Evolutionary conservation across 2,888 invertebrate species (phyloP).

Genomic region (Rhagonycha lutea): DNA sequence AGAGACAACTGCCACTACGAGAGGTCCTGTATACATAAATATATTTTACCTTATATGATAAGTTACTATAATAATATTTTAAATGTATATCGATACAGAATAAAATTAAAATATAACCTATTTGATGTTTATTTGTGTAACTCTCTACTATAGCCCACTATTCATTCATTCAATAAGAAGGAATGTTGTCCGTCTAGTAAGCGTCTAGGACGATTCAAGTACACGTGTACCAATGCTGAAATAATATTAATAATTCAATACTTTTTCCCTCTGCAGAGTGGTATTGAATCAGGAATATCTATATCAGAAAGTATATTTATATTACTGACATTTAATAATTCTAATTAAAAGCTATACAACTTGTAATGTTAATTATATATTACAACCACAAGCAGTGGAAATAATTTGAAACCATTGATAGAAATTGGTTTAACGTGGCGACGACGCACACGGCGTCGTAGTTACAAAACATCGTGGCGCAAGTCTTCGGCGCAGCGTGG

Average conservation of each 20-base stretch:
- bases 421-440: background rate
- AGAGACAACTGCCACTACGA: no score
- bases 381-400: background rate
- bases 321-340: background rate
- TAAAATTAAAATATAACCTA: no score
- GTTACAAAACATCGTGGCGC: conserved; percentile 15
- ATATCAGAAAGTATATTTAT: background rate
- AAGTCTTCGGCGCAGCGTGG: conserved; percentile 22
- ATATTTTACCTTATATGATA: no score
- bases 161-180: background rate
- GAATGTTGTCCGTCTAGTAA: background rate
- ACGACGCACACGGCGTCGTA: conserved; percentile 9
- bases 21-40: no score
- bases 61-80: no score
- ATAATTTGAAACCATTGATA: background rate
- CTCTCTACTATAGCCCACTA: no score
- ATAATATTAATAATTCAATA: background rate
- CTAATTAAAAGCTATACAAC: background rate
- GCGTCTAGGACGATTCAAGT: background rate
- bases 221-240: background rate
- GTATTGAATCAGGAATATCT: background rate
- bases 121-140: no score
- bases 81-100: no score
- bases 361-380: background rate
- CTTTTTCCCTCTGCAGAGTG: background rate